Evolutionary conservation across 2,888 invertebrate genomes (phyloP), one percentile per base, ranked within the genome.

Genomic region (Hemicrepidius hirtus): DNA sequence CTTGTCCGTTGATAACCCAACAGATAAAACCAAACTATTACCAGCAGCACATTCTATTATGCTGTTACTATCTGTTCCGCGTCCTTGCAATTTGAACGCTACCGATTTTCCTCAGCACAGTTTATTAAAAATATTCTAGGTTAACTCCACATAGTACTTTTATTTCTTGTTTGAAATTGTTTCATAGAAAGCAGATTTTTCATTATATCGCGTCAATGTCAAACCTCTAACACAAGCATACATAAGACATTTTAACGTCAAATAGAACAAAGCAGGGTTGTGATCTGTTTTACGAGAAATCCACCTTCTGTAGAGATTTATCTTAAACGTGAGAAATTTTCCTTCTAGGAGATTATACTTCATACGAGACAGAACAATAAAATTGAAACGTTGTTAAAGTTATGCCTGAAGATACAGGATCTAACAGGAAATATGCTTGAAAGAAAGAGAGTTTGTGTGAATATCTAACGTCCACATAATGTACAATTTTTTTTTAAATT

Each of bases 141-240:
- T 24, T 24, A 24, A 5, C 5, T 24, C 32, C 9, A 9, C 32
- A n/a, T n/a, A n/a, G n/a, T n/a, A 32, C 32, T 32, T 32, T 32
- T 32, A 32, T 32, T 32, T 32, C 32, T 13, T 13, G 44, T 18
- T 44, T 16, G 18, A 44, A 18, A 44, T 44, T 9, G 13, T 13
- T 2, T 44, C 44, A 16, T 18, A 9, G 3, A 24, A 3, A 44
- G 18, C 18, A 44, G 44, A 44, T 44, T 44, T 16, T 44, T 16
- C 44, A 44, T 44, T 44, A 44, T 44, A 18, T 18, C 7, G 44
- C 18, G 16, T 44, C 44, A 44, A 44, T 44, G 44, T 18, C 18
- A 44, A 16, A 18, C 5, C 44, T 16, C 18, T 44, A 7, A 10
- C 10, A 18, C 3, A 44, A 44, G 18, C 32, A 32, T 13, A 18